A percentile compares a stretch with the other conserved stretches of the same genome.
These are phyloP conservation scores for Neomonachus schauinslandi DNA, from an alignment of 2,113 vertebrate genomes.

Conservation along the genomic window DNA sequence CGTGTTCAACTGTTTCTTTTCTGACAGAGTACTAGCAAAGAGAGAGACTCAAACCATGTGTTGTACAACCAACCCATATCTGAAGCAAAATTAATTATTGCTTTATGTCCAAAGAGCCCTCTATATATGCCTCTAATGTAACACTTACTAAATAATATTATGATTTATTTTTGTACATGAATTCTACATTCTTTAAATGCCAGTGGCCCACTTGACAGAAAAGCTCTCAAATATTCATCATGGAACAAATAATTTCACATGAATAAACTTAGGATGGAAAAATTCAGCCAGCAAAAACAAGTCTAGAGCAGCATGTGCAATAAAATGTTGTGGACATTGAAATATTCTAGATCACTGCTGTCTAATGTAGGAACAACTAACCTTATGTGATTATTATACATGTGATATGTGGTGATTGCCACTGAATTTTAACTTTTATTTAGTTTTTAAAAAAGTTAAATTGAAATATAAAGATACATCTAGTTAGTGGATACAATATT, in stretches of 20 bases:
- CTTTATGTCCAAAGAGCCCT: neutral
- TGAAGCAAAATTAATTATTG: neutral
- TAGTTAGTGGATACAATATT: neutral
- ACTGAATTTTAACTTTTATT: neutral
- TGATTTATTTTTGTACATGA: neutral
- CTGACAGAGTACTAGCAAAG: constrained; percentile 77
- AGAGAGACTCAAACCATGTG: constrained; percentile 41
- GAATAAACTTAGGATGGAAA: constrained; percentile 15
- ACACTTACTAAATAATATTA: neutral
- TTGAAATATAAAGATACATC: neutral
- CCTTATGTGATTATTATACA: neutral
- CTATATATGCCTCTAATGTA: neutral
- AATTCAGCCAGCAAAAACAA: constrained; percentile 25
- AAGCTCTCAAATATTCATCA: neutral
- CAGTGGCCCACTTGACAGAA: neutral
- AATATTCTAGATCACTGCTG: neutral
- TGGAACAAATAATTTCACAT: constrained; percentile 44
- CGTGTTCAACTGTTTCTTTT: constrained; percentile 80
- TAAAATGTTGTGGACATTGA: neutral
- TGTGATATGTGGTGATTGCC: neutral
- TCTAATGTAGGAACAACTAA: neutral
- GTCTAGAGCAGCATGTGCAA: neutral
- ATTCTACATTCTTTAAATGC: constrained; percentile 33
- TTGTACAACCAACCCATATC: neutral
- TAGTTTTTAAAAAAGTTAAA: neutral